Evolutionary conservation across 2,797 vertebrate species (phyloP).

Genomic region (Amazona finschi): DNA sequence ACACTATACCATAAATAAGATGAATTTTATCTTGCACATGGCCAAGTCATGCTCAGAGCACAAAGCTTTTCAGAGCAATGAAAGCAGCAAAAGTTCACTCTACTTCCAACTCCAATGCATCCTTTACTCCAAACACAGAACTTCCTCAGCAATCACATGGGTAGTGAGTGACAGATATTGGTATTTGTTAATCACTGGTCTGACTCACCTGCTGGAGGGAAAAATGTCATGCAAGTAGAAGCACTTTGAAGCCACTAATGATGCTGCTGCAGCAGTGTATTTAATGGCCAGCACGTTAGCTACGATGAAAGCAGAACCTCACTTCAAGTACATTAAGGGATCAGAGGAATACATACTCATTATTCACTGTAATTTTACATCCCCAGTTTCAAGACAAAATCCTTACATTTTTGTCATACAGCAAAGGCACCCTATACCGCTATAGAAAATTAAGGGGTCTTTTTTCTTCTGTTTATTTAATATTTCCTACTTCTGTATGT

Average conservation of each 20-base stretch:
- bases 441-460: slow-evolving; percentile 7
- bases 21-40: neutral
- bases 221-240: slow-evolving; percentile 48
- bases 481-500: neutral
- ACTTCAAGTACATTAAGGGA: slow-evolving; percentile 74
- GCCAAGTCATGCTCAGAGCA: neutral
- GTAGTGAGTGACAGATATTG: neutral
- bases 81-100: neutral
- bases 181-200: slow-evolving; percentile 26
- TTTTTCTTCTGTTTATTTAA: slow-evolving; percentile 24
- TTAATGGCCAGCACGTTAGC: slow-evolving; percentile 65
- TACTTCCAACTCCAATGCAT: neutral
- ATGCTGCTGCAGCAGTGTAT: slow-evolving; percentile 48
- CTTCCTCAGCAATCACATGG: neutral
- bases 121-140: neutral
- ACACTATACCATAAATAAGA: neutral
- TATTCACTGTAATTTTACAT: slow-evolving; percentile 70
- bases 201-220: slow-evolving; percentile 43
- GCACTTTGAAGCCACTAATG: slow-evolving; percentile 70
- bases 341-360: slow-evolving; percentile 71
- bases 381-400: slow-evolving; percentile 66
- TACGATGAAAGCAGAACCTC: slow-evolving; percentile 68
- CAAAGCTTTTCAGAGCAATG: neutral
- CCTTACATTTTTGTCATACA: slow-evolving; percentile 53
- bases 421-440: slow-evolving; percentile 9